These are phyloP conservation scores for Aphodius granarius DNA, from an alignment of 2,888 invertebrate genomes.

Conservation along the genomic window DNA sequence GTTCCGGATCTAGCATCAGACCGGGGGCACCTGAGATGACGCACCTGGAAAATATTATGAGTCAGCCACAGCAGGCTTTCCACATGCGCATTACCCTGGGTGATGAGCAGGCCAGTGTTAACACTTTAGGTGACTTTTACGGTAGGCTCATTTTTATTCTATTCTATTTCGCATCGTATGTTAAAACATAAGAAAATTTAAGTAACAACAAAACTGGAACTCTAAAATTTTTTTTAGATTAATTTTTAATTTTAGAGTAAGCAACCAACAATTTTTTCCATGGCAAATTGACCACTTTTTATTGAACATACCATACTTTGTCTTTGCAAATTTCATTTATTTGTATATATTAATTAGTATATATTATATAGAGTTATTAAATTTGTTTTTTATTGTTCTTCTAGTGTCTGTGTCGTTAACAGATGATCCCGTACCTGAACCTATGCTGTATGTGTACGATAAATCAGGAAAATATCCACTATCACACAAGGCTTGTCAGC, in stretches of 20 bases:
- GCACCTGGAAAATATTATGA: constrained; percentile 42
- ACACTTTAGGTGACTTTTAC: constrained; percentile 49
- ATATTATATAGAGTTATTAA: too few relatives aligned
- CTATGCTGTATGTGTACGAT: constrained; percentile 51
- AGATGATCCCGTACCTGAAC: constrained; percentile 48
- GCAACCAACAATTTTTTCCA: too few relatives aligned
- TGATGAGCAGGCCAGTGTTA: constrained; percentile 44
- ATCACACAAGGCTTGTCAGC: constrained; percentile 47
- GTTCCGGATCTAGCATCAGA: constrained; percentile 43
- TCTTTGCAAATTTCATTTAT: too few relatives aligned
- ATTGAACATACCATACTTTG: too few relatives aligned
- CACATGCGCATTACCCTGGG: constrained; percentile 50
- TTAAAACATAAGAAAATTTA: too few relatives aligned
- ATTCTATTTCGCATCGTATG: too few relatives aligned
- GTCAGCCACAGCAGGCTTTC: constrained; percentile 44
- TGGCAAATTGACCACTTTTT: too few relatives aligned
- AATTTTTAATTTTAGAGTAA: too few relatives aligned
- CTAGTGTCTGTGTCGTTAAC: constrained; percentile 48
- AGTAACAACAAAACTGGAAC: too few relatives aligned
- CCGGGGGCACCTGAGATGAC: constrained; percentile 45
- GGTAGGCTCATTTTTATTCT: constrained; percentile 42
- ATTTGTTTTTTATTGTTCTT: constrained; percentile 11
- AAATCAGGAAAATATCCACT: constrained; percentile 51
- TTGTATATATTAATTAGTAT: too few relatives aligned
- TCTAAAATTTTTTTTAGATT: not conserved